phyloP scores from a whole-genome alignment of 2,888 invertebrate species.

The Salpingus planirostris region DNA sequence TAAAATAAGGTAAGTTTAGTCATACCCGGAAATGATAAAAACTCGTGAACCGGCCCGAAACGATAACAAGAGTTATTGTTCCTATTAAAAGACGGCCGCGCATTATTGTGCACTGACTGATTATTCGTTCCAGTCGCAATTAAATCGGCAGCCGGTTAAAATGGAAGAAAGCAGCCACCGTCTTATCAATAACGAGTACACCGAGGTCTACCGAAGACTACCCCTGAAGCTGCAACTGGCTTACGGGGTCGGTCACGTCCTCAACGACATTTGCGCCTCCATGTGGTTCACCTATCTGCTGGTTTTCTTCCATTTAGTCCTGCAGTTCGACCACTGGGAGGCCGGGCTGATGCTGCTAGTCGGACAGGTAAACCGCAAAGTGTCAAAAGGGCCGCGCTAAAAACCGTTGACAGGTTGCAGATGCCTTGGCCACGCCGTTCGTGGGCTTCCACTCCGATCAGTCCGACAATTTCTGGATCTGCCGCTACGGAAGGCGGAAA shows the following conservation, averaged over 20 bases:
- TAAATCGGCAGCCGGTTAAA: too few relatives aligned
- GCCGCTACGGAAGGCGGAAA: constrained; percentile 72
- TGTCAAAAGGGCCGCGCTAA: not conserved
- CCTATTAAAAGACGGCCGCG: too few relatives aligned
- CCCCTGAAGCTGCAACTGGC: constrained; percentile 44
- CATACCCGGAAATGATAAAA: too few relatives aligned
- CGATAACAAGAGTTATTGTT: too few relatives aligned
- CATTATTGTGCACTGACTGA: too few relatives aligned
- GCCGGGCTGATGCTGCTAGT: constrained; percentile 64
- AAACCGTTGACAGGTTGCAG: constrained; percentile 51
- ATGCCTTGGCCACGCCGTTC: constrained; percentile 83
- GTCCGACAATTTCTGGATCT: constrained; percentile 55
- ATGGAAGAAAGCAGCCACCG: constrained; percentile 25
- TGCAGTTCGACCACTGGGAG: constrained; percentile 50
- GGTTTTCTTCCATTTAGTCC: constrained; percentile 64
- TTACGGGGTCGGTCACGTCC: constrained; percentile 75
- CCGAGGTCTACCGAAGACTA: constrained; percentile 43
- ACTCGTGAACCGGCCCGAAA: too few relatives aligned
- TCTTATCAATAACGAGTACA: constrained; percentile 38
- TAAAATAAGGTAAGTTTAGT: too few relatives aligned
- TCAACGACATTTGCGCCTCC: constrained; percentile 89
- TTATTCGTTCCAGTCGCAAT: too few relatives aligned
- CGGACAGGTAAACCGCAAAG: constrained; percentile 55
- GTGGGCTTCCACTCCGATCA: constrained; percentile 79
- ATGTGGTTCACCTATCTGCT: constrained; percentile 94